Base-by-base conservation (phyloP, 2,797 vertebrate species). In the Balearica regulorum region DNA sequence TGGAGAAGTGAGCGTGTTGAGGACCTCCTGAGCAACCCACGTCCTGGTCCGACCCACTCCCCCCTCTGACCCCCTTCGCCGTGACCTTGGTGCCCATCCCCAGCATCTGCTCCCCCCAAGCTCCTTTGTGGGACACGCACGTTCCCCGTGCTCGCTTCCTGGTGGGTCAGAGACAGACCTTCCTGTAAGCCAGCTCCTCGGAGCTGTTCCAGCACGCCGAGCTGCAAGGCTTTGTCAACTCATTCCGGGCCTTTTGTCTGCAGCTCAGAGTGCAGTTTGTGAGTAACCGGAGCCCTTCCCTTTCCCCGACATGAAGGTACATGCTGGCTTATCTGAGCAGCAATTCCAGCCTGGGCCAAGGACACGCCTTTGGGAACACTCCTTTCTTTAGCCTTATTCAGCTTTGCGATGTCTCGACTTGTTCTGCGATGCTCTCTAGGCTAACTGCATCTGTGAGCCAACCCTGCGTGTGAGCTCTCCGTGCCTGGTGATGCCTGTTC, bases 261-360 rank as follows among this genome's bases (percentile, higher is more conserved):
- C 86, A 96, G 96, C 96, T 82, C 90, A 10, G 48, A 64, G 44
- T 68, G 53, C 71, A 46, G 87, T 6, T 33, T 66, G 91, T 97
- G 97, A 97, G 96, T 96, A 96, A 92, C 49, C 55, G 8, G 57
- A 97, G 97, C 98, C 97, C 97, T 97, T 96, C 97, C 97, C 96
- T 95, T 93, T 72, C 48, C 84, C 95, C 55, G 88, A 51, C 98
- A 89, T 97, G 98, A 96, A 96, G 83, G 85, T 72, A 98, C 97
- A 97, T 21, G 97, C 97, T 28, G 91, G 62, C 61, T 96, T 96
- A 93, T 97, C 97, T 54, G 84, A 92, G 97, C 89, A 13, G 91
- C 69, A 18, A 61, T 95, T 97, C 88, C 89, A 92, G 83, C 94
- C 80, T 9, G 64, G 95, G 62, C 91, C 91, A 89, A 44, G 54